These are phyloP conservation scores for Tonatia bakeri DNA, from an alignment of 2,113 vertebrate genomes.

Conservation along the genomic window DNA sequence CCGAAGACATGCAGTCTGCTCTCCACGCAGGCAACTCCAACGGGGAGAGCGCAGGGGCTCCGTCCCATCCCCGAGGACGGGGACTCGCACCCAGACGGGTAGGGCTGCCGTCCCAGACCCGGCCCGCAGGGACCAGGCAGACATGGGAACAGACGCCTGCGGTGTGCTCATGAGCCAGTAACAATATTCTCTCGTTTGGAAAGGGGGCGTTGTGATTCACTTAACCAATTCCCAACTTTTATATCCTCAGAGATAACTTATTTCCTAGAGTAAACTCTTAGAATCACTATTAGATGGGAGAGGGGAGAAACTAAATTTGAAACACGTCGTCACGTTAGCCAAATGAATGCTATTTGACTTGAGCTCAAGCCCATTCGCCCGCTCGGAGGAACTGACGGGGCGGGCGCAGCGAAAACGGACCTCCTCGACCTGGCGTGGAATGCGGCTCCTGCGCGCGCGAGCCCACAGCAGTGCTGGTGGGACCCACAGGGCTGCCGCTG, in stretches of 20 bases:
- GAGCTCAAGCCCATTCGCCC: neutral
- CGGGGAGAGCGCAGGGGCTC: neutral
- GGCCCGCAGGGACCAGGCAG: neutral
- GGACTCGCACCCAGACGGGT: neutral
- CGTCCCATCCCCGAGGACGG: neutral
- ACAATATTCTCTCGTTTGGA: neutral
- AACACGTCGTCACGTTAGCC: neutral
- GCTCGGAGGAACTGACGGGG: neutral
- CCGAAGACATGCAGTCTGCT: neutral
- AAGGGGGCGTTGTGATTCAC: neutral
- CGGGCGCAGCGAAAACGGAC: neutral
- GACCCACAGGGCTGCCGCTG: neutral
- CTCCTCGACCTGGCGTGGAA: too few species aligned
- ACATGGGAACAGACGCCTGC: neutral
- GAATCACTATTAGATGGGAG: neutral
- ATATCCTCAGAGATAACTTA: neutral
- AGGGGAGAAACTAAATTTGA: neutral
- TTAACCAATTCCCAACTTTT: neutral
- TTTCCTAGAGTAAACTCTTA: neutral
- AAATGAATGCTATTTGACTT: neutral
- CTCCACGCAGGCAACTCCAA: neutral
- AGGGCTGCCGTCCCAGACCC: neutral
- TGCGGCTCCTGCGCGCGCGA: rapidly evolving
- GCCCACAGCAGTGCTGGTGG: neutral
- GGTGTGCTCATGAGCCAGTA: neutral